These are phyloP conservation scores for Philotrypesis tridentata DNA, from an alignment of 1,140 invertebrate species.

Conservation along the genomic window DNA sequence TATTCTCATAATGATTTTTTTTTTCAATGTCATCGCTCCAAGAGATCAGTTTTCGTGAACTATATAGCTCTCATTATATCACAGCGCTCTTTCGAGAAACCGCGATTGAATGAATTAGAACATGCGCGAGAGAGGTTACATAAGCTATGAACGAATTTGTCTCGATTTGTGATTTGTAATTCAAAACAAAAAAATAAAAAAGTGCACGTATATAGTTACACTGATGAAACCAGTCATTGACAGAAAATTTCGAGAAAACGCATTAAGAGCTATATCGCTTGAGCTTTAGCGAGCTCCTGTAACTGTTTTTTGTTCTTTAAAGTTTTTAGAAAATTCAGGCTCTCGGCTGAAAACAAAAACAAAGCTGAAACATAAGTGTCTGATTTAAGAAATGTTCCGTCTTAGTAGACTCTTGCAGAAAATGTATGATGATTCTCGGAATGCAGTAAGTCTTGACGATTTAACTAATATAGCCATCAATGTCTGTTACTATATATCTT, in stretches of 20 bases:
- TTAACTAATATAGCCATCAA: background rate
- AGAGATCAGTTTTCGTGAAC: background rate
- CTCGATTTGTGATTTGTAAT: background rate
- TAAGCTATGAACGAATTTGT: background rate
- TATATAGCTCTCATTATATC: background rate
- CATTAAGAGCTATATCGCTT: too few relatives aligned
- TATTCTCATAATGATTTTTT: background rate
- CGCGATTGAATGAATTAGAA: background rate
- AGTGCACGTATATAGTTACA: too few relatives aligned
- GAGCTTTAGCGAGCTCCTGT: too few relatives aligned
- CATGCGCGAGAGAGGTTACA: background rate
- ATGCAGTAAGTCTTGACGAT: background rate
- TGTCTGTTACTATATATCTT: background rate
- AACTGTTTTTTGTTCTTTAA: too few relatives aligned
- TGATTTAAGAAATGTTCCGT: too few relatives aligned
- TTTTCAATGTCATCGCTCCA: background rate
- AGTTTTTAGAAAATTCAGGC: too few relatives aligned
- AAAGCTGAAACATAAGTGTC: too few relatives aligned
- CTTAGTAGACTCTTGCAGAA: too few relatives aligned
- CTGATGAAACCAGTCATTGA: too few relatives aligned
- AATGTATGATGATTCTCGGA: background rate
- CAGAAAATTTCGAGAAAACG: too few relatives aligned
- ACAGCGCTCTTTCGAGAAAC: background rate
- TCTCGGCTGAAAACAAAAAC: too few relatives aligned
- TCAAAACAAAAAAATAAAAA: too few relatives aligned